Evolutionary conservation across 2,113 vertebrate genomes (phyloP).

Genomic region (Dissostichus mawsoni): DNA sequence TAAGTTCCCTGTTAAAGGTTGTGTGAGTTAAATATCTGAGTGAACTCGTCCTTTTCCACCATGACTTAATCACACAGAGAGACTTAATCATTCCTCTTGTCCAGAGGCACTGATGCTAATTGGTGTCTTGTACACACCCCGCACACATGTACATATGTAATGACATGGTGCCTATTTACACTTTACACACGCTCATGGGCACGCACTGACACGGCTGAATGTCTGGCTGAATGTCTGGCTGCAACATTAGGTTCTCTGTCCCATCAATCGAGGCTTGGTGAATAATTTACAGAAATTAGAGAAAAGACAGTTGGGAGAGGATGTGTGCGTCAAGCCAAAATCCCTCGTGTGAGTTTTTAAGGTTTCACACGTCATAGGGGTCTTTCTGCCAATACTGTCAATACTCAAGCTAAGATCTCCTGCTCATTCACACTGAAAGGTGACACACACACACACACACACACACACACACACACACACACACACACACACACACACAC

Average conservation of each 20-base stretch:
- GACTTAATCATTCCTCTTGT: slow-evolving; percentile 63
- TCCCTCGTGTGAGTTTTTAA: slow-evolving; percentile 70
- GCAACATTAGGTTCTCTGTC: slow-evolving; percentile 64
- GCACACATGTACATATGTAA: slow-evolving; percentile 41
- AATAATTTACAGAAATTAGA: slow-evolving; percentile 74
- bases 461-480: neutral
- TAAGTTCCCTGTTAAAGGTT: slow-evolving; percentile 1
- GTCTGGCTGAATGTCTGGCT: slow-evolving; percentile 53
- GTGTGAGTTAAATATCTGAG: slow-evolving; percentile 17
- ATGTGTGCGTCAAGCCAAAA: slow-evolving; percentile 40
- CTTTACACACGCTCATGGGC: slow-evolving; percentile 41
- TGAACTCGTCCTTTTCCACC: slow-evolving; percentile 35
- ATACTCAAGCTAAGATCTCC: slow-evolving; percentile 39
- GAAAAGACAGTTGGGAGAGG: slow-evolving; percentile 42
- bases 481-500: neutral
- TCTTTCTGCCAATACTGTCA: slow-evolving; percentile 66
- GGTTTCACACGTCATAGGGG: slow-evolving; percentile 48
- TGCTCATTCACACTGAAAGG: slow-evolving; percentile 48
- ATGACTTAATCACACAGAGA: slow-evolving; percentile 58
- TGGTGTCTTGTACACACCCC: slow-evolving; percentile 39
- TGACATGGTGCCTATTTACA: slow-evolving; percentile 56
- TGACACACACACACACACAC: slow-evolving; percentile 16
- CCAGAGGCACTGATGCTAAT: slow-evolving; percentile 55
- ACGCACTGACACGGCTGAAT: slow-evolving; percentile 45
- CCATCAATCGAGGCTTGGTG: slow-evolving; percentile 64